phyloP scores from a whole-genome alignment of 2,888 invertebrate species.

The Ectemnius lituratus region DNA sequence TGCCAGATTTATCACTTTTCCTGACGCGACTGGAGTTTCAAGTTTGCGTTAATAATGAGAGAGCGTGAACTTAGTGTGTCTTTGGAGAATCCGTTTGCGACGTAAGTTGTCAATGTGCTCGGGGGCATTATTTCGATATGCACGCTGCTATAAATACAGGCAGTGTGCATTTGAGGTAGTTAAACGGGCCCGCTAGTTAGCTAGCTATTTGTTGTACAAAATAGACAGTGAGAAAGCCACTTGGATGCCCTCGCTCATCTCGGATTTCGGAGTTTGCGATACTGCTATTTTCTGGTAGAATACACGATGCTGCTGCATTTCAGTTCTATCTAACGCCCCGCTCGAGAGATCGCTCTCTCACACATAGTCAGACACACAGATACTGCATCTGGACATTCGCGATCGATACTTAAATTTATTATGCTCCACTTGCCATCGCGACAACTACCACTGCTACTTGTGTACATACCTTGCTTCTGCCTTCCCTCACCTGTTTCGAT shows the following conservation, averaged over 20 bases:
- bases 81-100: too few species aligned
- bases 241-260: constrained; percentile 21
- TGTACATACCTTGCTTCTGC: not conserved
- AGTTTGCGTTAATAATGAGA: too few species aligned
- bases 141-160: not conserved
- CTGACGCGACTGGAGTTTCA: too few species aligned
- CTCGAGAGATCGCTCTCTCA: too few species aligned
- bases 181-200: not conserved
- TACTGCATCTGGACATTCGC: constrained; percentile 36
- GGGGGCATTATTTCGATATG: not conserved
- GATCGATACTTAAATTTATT: constrained; percentile 56
- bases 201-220: constrained; percentile 36
- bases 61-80: too few species aligned
- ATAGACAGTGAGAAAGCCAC: constrained; percentile 37
- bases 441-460: constrained; percentile 23
- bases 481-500: constrained; percentile 44
- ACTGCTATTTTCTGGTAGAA: constrained; percentile 43
- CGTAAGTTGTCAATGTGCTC: too few species aligned
- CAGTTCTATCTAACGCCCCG: too few species aligned
- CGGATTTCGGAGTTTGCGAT: constrained; percentile 38
- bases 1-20: too few species aligned
- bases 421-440: constrained; percentile 40
- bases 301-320: not conserved
- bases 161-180: not conserved
- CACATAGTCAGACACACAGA: constrained; percentile 9